These are phyloP conservation scores for Urocolius indicus DNA, from an alignment of 2,113 vertebrate species.

Conservation along the genomic window DNA sequence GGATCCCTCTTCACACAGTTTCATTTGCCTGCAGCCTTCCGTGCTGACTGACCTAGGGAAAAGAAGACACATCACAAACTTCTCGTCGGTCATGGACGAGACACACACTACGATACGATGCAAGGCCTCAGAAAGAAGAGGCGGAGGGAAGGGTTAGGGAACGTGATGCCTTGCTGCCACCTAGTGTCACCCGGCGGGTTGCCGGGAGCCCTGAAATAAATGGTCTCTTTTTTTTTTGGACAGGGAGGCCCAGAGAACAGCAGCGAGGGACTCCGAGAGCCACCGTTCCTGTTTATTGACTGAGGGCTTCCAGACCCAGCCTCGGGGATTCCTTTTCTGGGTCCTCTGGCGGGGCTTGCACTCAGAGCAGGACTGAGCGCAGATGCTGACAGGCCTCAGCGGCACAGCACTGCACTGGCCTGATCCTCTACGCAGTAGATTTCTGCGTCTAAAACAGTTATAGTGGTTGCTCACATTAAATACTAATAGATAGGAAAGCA, in stretches of 20 bases:
- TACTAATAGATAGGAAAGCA: not conserved
- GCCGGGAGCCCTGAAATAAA: not conserved
- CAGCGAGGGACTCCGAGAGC: no score
- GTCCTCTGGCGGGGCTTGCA: not conserved
- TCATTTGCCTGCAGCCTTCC: not conserved
- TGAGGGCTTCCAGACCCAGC: not conserved
- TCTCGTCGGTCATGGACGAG: not conserved
- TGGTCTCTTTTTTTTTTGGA: not conserved
- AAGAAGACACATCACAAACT: not conserved
- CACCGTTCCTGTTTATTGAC: not conserved
- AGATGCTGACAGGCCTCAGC: fast-evolving
- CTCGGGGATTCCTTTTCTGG: not conserved
- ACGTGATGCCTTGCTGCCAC: conserved; percentile 32
- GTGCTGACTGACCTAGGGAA: not conserved
- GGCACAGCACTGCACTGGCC: not conserved
- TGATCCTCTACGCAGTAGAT: not conserved
- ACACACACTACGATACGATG: fast-evolving
- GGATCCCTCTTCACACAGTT: not conserved
- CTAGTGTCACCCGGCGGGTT: not conserved
- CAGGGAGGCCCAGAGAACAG: not conserved
- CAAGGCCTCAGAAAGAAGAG: not conserved
- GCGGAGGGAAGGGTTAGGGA: not conserved
- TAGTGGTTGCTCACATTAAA: not conserved
- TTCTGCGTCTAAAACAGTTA: not conserved
- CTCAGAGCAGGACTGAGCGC: not conserved